A percentile compares a stretch with the other conserved stretches of the same genome.
These are phyloP conservation scores for Helicolenus hilgendorfi DNA, from an alignment of 2,797 vertebrate genomes.

Conservation along the genomic window DNA sequence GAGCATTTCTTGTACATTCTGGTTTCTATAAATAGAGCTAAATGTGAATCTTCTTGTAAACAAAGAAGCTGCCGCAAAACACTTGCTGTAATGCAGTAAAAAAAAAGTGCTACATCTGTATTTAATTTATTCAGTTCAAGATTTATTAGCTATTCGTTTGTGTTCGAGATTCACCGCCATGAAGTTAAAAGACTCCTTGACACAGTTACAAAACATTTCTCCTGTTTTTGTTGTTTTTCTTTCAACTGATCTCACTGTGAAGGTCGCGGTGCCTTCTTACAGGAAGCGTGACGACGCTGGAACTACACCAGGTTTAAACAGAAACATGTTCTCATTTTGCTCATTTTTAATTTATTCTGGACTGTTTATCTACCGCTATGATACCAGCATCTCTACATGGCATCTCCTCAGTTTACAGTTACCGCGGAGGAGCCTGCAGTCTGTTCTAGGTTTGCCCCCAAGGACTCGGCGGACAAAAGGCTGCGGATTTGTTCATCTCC, in stretches of 20 bases:
- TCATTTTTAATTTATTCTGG: conserved; percentile 28
- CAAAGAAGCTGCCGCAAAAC: conserved; percentile 17
- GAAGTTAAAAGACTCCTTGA: conserved; percentile 41
- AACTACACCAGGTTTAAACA: neutral
- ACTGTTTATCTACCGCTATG: conserved; percentile 32
- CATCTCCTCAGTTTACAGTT: conserved; percentile 54
- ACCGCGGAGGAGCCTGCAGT: conserved; percentile 54
- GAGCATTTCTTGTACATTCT: conserved; percentile 61
- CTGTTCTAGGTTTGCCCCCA: conserved; percentile 65
- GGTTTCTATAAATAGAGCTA: conserved; percentile 35
- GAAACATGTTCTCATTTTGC: neutral
- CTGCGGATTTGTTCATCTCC: conserved; percentile 77
- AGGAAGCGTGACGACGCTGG: neutral
- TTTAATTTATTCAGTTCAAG: conserved; percentile 27
- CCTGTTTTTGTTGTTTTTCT: conserved; percentile 29
- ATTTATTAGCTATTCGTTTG: conserved; percentile 19
- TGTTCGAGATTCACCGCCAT: neutral
- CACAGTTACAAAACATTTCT: conserved; percentile 6
- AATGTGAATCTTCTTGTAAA: conserved; percentile 37
- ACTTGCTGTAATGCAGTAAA: conserved; percentile 18
- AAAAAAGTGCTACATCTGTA: neutral
- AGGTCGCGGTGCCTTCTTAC: conserved; percentile 36
- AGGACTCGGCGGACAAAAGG: conserved; percentile 77
- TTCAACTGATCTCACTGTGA: conserved; percentile 67
- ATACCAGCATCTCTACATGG: conserved; percentile 46